Conservation (phyloP, 1,140 invertebrate species). For the Drosophila gunungcola region DNA sequence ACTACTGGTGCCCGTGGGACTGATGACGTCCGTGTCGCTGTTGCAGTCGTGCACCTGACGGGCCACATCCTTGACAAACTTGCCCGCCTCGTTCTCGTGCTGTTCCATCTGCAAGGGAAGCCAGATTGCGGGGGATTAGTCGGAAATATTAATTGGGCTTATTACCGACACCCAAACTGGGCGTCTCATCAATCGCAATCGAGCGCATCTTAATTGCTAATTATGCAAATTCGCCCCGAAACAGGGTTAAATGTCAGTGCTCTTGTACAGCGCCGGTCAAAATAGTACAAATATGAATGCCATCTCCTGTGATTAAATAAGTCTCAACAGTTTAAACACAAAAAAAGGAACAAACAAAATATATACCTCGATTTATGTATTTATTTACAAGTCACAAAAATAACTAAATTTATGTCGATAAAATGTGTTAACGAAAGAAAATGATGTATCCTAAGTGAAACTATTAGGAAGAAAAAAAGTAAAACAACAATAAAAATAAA, state of each 20-base stretch:
- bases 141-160: background rate
- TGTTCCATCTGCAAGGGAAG: constrained; percentile 82
- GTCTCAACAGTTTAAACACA: too few species aligned
- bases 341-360: too few species aligned
- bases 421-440: too few species aligned
- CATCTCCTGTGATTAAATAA: too few species aligned
- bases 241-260: constrained; percentile 25
- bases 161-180: constrained; percentile 3
- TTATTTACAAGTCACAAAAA: too few species aligned
- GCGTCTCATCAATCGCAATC: constrained; percentile 33
- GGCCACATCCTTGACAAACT: constrained; percentile 75
- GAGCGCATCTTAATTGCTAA: constrained; percentile 41
- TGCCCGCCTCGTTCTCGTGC: constrained; percentile 57
- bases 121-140: background rate
- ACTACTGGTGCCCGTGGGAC: constrained; percentile 79
- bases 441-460: too few species aligned
- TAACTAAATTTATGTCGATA: too few species aligned
- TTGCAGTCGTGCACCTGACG: constrained; percentile 70
- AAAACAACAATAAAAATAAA: too few species aligned
- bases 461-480: too few species aligned
- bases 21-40: constrained; percentile 81
- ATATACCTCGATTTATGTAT: too few species aligned
- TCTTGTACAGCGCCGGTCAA: constrained; percentile 5
- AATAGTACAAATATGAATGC: too few species aligned
- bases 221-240: constrained; percentile 34